Evolutionary conservation across 2,797 vertebrate genomes (phyloP), one percentile per base, ranked within the genome.

Genomic region (Rallus crepitans): DNA sequence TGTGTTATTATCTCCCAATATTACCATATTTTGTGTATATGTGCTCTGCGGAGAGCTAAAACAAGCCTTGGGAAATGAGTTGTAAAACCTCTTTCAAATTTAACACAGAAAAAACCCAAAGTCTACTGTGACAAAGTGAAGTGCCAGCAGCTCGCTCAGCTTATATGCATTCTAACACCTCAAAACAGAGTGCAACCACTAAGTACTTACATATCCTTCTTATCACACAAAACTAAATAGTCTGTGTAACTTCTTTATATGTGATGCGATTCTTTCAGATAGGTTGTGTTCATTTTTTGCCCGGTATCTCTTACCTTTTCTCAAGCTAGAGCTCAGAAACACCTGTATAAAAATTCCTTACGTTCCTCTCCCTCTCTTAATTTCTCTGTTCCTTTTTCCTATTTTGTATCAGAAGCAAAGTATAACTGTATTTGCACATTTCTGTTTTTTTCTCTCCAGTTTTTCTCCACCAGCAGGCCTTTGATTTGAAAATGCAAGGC

Each of bases 401-500:
- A 20, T 68, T 55, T 77, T n/a, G 3, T 50, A 89, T 66, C n/a
- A 90, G 81, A 96, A 94, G 71, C 21, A 86, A 85, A 88, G 57
- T 93, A 37, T 90, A 97, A 95, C 75, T 65, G 40, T 65, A 82
- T 81, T 95, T 92, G 24, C 59, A 97, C 82, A 55, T 82, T 81
- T 91, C 39, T 85, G 31, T 70, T 96, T 85, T 95, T 94, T 66
- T 78, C 50, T 91, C 25, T 82, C n/a, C 65, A 92, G 75, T 82
- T 48, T 95, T 95, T 96, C 76, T 93, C 64, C 33, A 75, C 79
- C 83, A 93, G 75, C 25, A 91, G 59, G 50, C 33, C 73, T 97
- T 96, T 96, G 73, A 93, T 97, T 95, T 94, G 90, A 93, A 97
- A 96, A 77, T 91, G 82, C 82, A 87, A 96, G 45, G 42, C 48